Evolutionary conservation across 2,888 invertebrate species (phyloP), one percentile per base, ranked within the genome.

Genomic region (Dryadula phaetusa): DNA sequence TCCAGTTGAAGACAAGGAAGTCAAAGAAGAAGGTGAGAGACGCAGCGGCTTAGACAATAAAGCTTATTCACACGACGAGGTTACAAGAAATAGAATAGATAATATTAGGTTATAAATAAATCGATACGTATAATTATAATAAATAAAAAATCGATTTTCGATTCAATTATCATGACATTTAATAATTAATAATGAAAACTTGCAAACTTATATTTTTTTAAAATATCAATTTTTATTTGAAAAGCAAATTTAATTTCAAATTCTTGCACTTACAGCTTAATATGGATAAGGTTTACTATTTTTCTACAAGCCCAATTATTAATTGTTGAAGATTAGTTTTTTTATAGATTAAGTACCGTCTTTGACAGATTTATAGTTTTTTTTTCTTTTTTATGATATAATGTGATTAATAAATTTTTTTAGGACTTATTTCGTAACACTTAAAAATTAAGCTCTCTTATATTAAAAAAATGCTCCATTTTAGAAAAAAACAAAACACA

Each of bases 1-100:
- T 0, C 88, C 84, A 20, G 28, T 64, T 0, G 70, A 70, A 64
- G 32, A 18, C 14, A 70, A 67, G 18, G 25, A 56, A 3, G 54
- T 14, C 8, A 60, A 61, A n/a, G 64, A 56, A 28, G 18, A 46
- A 3, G 47, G 20, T 7, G 49, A 60, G 22, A 70, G 62, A 34
- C 70, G 56, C 5, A 64, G 60, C 40, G 70, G 70, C 0, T 34
- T 70, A 5, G 70, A 70, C 62, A 73, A 70, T 49, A 64, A 62
- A 44, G 69, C 73, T 8, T 63, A 67, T 42, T 66, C 60, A 28
- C 67, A 58, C 61, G 70, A 70, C 46, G 70, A 70, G 25, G 42
- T 46, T 2, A 42, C 58, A 16, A 64, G 63, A 20, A 34, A 64
- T 18, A 68, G 72, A 34, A 67, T 64, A 0, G 73, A 75, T 32